Base-by-base conservation (phyloP, 2,888 invertebrate species). In the Cosmia pyralina region DNA sequence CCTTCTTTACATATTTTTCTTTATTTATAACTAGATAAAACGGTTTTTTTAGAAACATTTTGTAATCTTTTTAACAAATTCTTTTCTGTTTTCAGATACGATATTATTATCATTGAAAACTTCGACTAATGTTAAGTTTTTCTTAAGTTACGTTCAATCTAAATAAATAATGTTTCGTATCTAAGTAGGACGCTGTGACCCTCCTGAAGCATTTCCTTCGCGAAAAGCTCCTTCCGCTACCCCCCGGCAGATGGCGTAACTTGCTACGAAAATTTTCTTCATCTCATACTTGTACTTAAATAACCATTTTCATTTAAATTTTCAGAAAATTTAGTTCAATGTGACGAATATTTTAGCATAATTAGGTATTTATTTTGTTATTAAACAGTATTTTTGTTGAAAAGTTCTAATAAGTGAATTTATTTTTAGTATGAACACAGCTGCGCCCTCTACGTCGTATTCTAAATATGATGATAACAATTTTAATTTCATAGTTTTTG, bases 181-280 rank as follows among this genome's bases (percentile, higher is more conserved):
- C 78, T 68, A 59, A 72, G 83, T 70, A 55, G 67, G 79, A 81
- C 63, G 80, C 82, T 79, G 86, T 75, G 62, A 79, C 60, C 75
- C 77, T 78, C 76, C 68, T 7, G 59, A 34, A 44, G 69, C 72
- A 67, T 79, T 81, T 85, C 74, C 69, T 77, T 41, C 22, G 65
- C 69, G 81, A 77, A 85, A 85, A 72, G 46, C 50, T 68, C 74
- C 71, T 86, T 79, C 72, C 78, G 93, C 96, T 96, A 96, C 96
- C 96, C 96, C 91, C 72, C 94, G 87, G 72, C 60, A 96, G 96
- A 96, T 96, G 96, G 95, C 95, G 93, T 87, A 87, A 75, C 73
- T 34, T 53, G 84, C 86, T 89, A 87, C 89, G 88, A 75, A 75
- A 70, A 53, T 57, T 65, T 69, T 83, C 68, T 82, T 72, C 22